phyloP scores from a whole-genome alignment of 2,888 invertebrate genomes.

The Kryphioiulus occultus region DNA sequence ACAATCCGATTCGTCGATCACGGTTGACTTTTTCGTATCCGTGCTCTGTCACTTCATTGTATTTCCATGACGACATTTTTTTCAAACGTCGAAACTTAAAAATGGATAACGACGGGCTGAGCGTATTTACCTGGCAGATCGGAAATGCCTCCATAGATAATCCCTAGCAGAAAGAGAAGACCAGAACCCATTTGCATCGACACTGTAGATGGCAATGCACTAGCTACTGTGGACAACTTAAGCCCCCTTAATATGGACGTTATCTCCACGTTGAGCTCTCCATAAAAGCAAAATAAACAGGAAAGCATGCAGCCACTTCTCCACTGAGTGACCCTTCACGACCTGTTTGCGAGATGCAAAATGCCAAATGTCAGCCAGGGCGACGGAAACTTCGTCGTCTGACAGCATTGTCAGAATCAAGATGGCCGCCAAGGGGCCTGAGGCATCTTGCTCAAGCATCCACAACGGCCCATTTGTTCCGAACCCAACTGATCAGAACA shows the following conservation, averaged over 20 bases:
- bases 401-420: neutral
- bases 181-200: neutral
- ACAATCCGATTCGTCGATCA: slow-evolving; percentile 14
- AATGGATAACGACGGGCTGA: slow-evolving; percentile 4
- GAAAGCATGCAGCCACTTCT: neutral
- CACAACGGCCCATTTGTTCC: too few species aligned
- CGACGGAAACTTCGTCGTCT: neutral
- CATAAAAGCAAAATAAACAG: neutral
- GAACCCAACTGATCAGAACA: neutral
- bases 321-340: neutral
- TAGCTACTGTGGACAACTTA: neutral
- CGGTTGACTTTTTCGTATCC: slow-evolving; percentile 13
- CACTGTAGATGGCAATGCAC: neutral
- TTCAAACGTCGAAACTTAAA: neutral
- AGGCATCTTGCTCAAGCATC: too few species aligned
- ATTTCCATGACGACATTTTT: slow-evolving; percentile 25
- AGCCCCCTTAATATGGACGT: neutral
- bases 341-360: neutral
- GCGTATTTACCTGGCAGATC: neutral
- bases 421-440: neutral
- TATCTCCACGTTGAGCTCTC: neutral
- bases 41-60: slow-evolving; percentile 21
- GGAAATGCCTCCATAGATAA: neutral
- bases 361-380: neutral
- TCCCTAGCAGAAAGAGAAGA: neutral